Evolutionary conservation across 1,140 invertebrate genomes (phyloP).

Genomic region (fruit fly (Drosophila melanogaster)): DNA sequence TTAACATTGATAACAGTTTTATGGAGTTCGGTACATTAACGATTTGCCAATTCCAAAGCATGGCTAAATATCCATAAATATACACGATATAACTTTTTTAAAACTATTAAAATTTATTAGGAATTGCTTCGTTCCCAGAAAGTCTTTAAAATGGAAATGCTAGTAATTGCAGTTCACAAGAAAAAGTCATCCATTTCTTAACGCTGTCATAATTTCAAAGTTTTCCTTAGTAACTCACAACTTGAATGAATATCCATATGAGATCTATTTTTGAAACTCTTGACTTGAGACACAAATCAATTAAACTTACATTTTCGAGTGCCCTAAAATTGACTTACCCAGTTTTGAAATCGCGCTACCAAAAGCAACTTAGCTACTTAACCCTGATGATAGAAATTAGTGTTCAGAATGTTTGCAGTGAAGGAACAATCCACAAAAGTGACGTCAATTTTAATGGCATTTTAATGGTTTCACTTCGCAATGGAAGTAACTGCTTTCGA

Average conservation of each 20-base stretch:
- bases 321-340: slow-evolving; percentile 32
- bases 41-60: too few relatives aligned
- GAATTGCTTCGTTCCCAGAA: not conserved
- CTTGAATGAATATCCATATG: slow-evolving; percentile 1
- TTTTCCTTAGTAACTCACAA: not conserved
- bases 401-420: slow-evolving; percentile 19
- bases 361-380: slow-evolving; percentile 46
- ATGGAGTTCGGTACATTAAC: too few relatives aligned
- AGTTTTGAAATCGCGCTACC: slow-evolving; percentile 16
- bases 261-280: not conserved
- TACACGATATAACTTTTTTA: too few relatives aligned
- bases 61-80: too few relatives aligned
- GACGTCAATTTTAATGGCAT: slow-evolving; percentile 75
- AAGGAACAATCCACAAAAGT: slow-evolving; percentile 37
- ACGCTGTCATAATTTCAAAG: not conserved
- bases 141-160: not conserved
- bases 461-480: slow-evolving; percentile 62
- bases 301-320: slow-evolving; percentile 16
- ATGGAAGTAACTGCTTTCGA: slow-evolving; percentile 7
- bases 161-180: not conserved
- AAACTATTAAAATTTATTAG: not conserved
- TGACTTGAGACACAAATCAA: slow-evolving; percentile 33
- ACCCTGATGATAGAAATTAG: slow-evolving; percentile 54
- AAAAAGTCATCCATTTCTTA: not conserved
- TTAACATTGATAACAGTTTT: too few relatives aligned